Conservation (phyloP, 2,113 vertebrate genomes). For the Zosterops lateralis region DNA sequence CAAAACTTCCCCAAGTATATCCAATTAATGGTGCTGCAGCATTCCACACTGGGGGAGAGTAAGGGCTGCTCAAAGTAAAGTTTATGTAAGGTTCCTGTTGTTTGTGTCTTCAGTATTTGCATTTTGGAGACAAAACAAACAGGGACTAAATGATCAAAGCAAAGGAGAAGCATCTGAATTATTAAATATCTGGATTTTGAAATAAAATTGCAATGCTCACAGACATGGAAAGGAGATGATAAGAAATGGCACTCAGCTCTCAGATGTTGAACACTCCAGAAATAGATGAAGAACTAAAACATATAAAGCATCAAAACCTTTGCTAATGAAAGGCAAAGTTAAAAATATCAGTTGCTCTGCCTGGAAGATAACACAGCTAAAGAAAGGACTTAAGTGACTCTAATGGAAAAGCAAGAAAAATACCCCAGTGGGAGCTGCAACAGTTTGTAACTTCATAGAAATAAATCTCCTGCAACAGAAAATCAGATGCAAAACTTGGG, state of each 20-base stretch:
- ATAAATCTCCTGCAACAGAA: background rate
- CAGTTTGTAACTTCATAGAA: background rate
- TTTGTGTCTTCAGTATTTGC: constrained; percentile 7
- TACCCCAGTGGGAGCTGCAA: background rate
- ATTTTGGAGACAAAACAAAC: background rate
- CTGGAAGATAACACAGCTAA: background rate
- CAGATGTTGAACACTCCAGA: background rate
- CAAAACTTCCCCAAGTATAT: constrained; percentile 32
- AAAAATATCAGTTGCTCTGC: constrained; percentile 49
- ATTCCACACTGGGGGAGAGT: background rate
- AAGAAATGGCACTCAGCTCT: background rate
- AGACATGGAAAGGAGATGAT: background rate
- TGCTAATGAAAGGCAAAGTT: constrained; percentile 32
- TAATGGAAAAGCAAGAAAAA: background rate
- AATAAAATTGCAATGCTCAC: background rate
- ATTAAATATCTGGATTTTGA: background rate
- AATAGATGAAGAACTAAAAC: constrained; percentile 39
- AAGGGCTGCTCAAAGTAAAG: background rate
- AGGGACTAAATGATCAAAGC: constrained; percentile 2
- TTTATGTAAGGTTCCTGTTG: background rate
- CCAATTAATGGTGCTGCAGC: background rate
- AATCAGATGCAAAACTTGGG: background rate
- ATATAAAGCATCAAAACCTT: constrained; percentile 17
- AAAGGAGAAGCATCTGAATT: background rate
- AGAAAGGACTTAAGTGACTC: background rate